Evolutionary conservation across 2,797 vertebrate species (phyloP), one percentile per base, ranked within the genome.

Genomic region (Dromococcyx pavoninus): DNA sequence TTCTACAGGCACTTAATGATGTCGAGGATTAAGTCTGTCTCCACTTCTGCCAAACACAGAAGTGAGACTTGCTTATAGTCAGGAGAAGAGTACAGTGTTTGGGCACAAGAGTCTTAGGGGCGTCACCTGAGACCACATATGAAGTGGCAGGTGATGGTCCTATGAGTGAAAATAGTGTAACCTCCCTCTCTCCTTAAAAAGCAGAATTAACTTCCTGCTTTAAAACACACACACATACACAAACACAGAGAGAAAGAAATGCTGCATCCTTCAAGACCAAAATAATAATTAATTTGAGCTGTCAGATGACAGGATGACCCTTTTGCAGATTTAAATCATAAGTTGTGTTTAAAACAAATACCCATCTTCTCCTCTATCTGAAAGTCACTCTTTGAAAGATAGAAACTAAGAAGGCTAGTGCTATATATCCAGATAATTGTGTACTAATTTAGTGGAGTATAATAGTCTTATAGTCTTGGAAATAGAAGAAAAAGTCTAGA

Each of bases 161-260:
- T 53, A 7, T 28, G 2, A 9, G 23, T 46, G 57, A 53, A 60
- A 53, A 23, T 0, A n/a, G 5, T 13, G 28, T 56, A 73, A 78
- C 17, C 14, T 66, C 54, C 62, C 54, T 88, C 30, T 53, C 43
- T 78, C 60, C 35, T 81, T 62, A 81, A 75, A 91, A 84, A 53
- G 10, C 73, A 78, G 51, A 90, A 73, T 53, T 86, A 86, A 89
- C 81, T 78, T 50, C 32, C 43, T 84, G 54, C 58, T 94, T 86
- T 88, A 65, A 93, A 86, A 78, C 33, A 50, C 61, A 60, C 30
- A 43, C 11, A 37, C 19, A 41, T 11, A 33, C 23, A 44, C 7
- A 32, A 23, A 43, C 24, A 37, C 10, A 28, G 3, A 37, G 3
- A 71, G 25, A 82, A 32, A 76, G 30, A 83, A 44, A 54, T 19